Conservation (phyloP, 2,797 vertebrate genomes). For the Clarias laeviceps region DNA sequence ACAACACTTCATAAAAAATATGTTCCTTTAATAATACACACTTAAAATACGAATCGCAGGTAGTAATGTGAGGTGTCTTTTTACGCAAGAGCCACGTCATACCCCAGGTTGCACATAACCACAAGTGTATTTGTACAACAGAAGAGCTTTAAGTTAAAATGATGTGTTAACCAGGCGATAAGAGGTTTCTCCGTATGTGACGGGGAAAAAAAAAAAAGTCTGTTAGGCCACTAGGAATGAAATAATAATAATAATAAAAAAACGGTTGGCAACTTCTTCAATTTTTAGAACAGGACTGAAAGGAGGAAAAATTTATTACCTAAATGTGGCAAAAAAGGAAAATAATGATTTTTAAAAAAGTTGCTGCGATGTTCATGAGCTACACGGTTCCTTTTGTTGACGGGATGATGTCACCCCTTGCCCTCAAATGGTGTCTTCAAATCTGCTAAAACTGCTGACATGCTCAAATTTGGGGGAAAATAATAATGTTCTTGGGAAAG, state of each 20-base stretch:
- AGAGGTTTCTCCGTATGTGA: conserved; percentile 41
- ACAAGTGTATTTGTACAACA: conserved; percentile 53
- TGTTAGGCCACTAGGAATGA: conserved; percentile 58
- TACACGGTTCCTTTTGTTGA: conserved; percentile 47
- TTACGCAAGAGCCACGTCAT: conserved; percentile 52
- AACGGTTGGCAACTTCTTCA: conserved; percentile 56
- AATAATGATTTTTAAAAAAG: conserved; percentile 19
- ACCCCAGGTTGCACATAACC: conserved; percentile 50
- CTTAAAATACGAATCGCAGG: conserved; percentile 80
- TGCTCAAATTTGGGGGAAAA: conserved; percentile 35
- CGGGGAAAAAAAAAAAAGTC: conserved; percentile 36
- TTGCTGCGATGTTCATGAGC: conserved; percentile 53
- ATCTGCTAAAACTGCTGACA: conserved; percentile 49
- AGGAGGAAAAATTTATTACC: conserved; percentile 16
- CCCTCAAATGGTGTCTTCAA: conserved; percentile 53
- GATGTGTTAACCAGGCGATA: conserved; percentile 44
- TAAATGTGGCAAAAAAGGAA: conserved; percentile 53
- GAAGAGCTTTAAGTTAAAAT: conserved; percentile 55
- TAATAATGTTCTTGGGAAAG: conserved; percentile 15
- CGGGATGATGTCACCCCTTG: conserved; percentile 30
- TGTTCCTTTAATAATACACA: conserved; percentile 88
- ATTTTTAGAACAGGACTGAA: conserved; percentile 35
- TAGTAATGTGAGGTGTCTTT: conserved; percentile 68
- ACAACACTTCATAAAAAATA: conserved; percentile 88
- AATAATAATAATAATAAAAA: conserved; percentile 34